These are phyloP conservation scores for Passer domesticus DNA, from an alignment of 2,113 vertebrate species.

Conservation along the genomic window DNA sequence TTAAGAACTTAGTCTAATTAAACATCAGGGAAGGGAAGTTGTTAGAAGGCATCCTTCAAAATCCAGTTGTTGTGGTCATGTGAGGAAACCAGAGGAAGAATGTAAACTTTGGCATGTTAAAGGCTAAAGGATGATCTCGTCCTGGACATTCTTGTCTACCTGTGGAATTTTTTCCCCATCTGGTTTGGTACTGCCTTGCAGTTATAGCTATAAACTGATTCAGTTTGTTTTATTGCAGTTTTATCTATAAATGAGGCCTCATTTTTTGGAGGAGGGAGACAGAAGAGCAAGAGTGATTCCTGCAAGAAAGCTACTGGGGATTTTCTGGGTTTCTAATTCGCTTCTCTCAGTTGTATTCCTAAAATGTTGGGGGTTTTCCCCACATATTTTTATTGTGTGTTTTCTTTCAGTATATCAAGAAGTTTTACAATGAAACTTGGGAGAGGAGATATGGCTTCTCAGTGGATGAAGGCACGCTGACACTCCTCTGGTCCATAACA, in stretches of 20 bases:
- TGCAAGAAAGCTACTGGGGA: fast-evolving
- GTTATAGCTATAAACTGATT: neutral
- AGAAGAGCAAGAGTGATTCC: neutral
- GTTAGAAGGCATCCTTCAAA: neutral
- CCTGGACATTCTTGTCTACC: neutral
- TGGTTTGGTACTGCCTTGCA: neutral
- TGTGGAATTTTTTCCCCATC: neutral
- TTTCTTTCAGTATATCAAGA: slow-evolving; percentile 84
- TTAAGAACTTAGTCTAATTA: neutral
- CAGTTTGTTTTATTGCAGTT: neutral
- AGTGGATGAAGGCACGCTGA: slow-evolving; percentile 68
- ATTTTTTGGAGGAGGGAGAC: neutral
- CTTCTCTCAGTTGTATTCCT: neutral
- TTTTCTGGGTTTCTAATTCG: neutral
- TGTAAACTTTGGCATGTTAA: neutral
- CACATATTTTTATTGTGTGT: neutral
- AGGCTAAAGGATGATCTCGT: neutral
- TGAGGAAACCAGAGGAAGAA: neutral
- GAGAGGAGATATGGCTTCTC: slow-evolving; percentile 74
- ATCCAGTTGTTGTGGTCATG: neutral
- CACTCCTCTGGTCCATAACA: slow-evolving; percentile 90
- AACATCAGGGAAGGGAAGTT: neutral
- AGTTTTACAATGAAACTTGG: slow-evolving; percentile 91
- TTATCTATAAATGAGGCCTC: neutral
- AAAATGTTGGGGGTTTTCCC: neutral